Evolutionary conservation across 1,140 invertebrate genomes (phyloP).

Genomic region (Achroia grisella): DNA sequence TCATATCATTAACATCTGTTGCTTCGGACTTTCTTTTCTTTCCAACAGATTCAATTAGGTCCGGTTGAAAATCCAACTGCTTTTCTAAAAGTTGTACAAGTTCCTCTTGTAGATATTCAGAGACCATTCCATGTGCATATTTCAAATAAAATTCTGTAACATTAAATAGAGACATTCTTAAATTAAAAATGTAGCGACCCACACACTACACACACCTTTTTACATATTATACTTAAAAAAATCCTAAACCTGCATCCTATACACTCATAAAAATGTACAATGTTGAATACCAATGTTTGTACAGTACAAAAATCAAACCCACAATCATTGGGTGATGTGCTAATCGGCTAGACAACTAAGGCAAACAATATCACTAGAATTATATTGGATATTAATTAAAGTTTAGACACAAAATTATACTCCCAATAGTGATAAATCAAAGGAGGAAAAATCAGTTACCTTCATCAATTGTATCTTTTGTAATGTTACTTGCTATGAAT

Average conservation of each 20-base stretch:
- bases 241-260: no score
- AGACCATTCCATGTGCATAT: constrained; percentile 81
- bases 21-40: constrained; percentile 76
- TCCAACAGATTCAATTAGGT: constrained; percentile 60
- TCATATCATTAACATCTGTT: constrained; percentile 34
- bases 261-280: no score
- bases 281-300: no score
- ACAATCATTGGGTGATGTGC: no score
- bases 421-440: no score
- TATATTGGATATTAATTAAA: no score
- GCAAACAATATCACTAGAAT: no score
- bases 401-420: no score
- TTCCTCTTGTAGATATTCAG: constrained; percentile 81
- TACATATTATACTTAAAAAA: no score
- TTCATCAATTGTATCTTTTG: constrained; percentile 69
- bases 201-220: no score
- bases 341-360: no score
- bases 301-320: no score
- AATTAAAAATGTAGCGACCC: constrained; percentile 3
- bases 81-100: constrained; percentile 76
- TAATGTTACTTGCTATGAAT: constrained; percentile 77
- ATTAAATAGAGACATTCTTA: constrained; percentile 2
- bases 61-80: constrained; percentile 76
- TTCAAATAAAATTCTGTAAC: constrained; percentile 77
- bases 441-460: constrained; percentile 24